Evolutionary conservation across 2,113 vertebrate species (phyloP).

Genomic region (Pogonocichla stellata): DNA sequence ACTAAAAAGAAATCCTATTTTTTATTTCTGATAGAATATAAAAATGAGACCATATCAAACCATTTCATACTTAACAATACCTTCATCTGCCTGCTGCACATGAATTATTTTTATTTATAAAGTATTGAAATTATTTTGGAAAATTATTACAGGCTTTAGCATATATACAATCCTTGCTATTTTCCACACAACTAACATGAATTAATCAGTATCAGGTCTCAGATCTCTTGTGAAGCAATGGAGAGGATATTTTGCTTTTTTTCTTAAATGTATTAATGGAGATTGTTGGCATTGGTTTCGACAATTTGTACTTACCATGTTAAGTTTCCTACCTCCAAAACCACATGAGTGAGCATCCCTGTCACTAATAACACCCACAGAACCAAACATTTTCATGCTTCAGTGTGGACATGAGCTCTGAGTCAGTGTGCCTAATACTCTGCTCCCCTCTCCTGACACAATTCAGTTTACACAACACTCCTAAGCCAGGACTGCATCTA

Average conservation of each 20-base stretch:
- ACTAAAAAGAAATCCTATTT: neutral
- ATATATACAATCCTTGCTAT: neutral
- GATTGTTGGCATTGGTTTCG: neutral
- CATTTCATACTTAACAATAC: neutral
- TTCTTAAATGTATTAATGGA: neutral
- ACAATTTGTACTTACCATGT: neutral
- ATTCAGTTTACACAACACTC: neutral
- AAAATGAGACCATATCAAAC: neutral
- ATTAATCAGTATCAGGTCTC: neutral
- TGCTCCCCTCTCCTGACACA: neutral
- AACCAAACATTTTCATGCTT: neutral
- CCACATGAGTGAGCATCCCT: fast-evolving
- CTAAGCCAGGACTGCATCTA: neutral
- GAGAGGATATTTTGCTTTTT: neutral
- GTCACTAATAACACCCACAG: neutral
- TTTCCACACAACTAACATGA: neutral
- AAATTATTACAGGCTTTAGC: neutral
- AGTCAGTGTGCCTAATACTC: neutral
- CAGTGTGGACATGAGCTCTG: neutral
- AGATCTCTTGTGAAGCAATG: neutral
- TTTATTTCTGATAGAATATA: neutral
- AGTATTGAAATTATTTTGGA: neutral
- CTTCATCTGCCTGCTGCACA: neutral
- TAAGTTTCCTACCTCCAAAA: neutral
- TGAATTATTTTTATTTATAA: neutral